These are phyloP conservation scores for Oligia latruncula DNA, from an alignment of 2,888 invertebrate species.

Conservation along the genomic window DNA sequence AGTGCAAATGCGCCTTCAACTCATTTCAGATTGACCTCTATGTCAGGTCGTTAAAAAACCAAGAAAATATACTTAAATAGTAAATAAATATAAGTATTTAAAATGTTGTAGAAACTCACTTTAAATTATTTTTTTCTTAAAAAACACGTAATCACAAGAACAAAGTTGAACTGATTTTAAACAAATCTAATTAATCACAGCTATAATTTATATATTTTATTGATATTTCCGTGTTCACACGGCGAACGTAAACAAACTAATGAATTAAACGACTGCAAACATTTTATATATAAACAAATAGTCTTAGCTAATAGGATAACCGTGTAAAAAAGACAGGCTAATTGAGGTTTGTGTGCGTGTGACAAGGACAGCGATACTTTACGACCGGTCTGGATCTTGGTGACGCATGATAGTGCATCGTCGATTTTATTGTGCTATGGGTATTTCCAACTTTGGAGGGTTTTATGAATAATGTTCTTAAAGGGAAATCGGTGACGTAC, in stretches of 20 bases:
- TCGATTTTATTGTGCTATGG: conserved; percentile 23
- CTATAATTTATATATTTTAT: background rate
- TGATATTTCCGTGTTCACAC: conserved; percentile 31
- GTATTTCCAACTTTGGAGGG: conserved; percentile 32
- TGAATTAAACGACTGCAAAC: conserved; percentile 37
- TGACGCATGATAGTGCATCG: conserved; percentile 50
- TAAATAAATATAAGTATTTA: background rate
- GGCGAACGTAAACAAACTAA: conserved; percentile 43
- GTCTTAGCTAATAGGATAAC: background rate
- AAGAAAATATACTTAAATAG: background rate
- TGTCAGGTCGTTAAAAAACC: no score
- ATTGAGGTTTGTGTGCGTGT: background rate
- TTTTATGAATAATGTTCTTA: conserved; percentile 20
- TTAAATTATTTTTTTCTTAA: background rate
- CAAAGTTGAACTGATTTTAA: background rate
- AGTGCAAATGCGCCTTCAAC: background rate
- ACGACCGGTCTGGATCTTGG: conserved; percentile 11
- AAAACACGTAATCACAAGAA: conserved; percentile 15
- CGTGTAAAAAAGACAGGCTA: conserved; percentile 38
- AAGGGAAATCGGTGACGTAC: conserved; percentile 39
- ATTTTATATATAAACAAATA: conserved; percentile 55
- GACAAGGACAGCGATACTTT: conserved; percentile 18
- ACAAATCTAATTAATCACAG: conserved; percentile 9
- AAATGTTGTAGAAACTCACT: conserved; percentile 33
- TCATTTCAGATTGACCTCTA: background rate